Conservation (phyloP, 2,888 invertebrate species). For the Didymodactylos carnosus region DNA sequence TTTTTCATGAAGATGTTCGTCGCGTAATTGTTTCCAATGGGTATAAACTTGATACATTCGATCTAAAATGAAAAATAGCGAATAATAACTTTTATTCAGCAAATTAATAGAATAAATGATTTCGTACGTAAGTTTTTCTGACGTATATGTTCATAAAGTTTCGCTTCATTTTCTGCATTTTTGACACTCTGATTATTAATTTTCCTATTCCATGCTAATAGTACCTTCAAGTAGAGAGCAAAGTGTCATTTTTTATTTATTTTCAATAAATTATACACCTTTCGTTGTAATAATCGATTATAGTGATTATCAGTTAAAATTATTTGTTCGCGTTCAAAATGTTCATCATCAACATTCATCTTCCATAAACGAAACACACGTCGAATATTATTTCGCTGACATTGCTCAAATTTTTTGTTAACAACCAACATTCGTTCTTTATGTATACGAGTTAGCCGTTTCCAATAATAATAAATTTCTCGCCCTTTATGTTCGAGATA, state of each 20-base stretch:
- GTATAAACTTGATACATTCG: too few relatives aligned
- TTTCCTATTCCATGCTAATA: not conserved
- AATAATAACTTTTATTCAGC: too few relatives aligned
- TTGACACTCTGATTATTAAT: not conserved
- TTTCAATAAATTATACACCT: too few relatives aligned
- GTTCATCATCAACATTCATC: not conserved
- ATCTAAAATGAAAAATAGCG: too few relatives aligned
- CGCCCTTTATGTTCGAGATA: not conserved
- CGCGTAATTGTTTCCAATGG: not conserved
- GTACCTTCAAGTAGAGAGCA: too few relatives aligned
- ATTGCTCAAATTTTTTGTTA: not conserved
- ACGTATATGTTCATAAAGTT: not conserved
- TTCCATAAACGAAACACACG: not conserved
- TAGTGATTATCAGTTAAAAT: not conserved
- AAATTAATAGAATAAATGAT: too few relatives aligned
- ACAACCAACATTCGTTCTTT: not conserved
- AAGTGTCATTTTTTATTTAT: too few relatives aligned
- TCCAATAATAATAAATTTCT: not conserved
- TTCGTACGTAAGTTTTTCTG: not conserved
- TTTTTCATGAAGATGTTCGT: not conserved
- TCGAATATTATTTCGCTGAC: not conserved
- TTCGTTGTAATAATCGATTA: not conserved
- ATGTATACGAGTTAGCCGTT: not conserved
- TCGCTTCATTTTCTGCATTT: not conserved
- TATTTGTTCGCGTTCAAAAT: not conserved